phyloP scores from a whole-genome alignment of 2,797 vertebrate species.

The Echiichthys vipera region DNA sequence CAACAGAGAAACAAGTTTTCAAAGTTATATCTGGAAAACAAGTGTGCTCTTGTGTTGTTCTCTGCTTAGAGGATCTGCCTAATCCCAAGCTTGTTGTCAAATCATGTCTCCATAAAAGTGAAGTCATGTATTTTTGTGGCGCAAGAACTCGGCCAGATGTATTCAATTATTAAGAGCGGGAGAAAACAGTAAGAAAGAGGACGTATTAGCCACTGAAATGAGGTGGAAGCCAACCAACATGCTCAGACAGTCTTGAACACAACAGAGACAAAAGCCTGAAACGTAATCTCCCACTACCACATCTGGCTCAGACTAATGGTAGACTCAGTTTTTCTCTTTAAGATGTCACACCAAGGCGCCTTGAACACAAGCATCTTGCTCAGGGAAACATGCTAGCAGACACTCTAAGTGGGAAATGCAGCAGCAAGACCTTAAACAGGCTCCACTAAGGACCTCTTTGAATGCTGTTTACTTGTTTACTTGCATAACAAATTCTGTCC shows the following conservation, averaged over 20 bases:
- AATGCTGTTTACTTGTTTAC: constrained; percentile 46
- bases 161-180: constrained; percentile 73
- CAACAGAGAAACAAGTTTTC: constrained; percentile 21
- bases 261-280: constrained; percentile 37
- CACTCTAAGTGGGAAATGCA: constrained; percentile 4
- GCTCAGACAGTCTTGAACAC: constrained; percentile 34
- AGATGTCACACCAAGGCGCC: constrained; percentile 38
- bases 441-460: constrained; percentile 15
- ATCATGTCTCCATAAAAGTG: constrained; percentile 74
- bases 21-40: constrained; percentile 46
- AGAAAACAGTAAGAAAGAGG: constrained; percentile 46
- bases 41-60: constrained; percentile 59
- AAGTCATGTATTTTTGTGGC: constrained; percentile 68
- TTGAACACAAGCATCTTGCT: constrained; percentile 37
- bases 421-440: constrained; percentile 12
- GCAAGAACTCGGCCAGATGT: constrained; percentile 54
- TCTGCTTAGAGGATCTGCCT: constrained; percentile 28
- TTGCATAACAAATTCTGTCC: constrained; percentile 33
- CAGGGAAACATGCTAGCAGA: not conserved
- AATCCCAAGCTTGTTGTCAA: constrained; percentile 70
- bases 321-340: constrained; percentile 30
- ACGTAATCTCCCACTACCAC: constrained; percentile 24
- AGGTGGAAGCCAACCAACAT: constrained; percentile 53
- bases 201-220: constrained; percentile 60
- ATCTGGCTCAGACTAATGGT: constrained; percentile 47